Percentiles rank a stretch among this genome's conserved stretches.
phyloP scores from a whole-genome alignment of 2,797 vertebrate genomes.

The Phrynocephalus guinanensis region DNA sequence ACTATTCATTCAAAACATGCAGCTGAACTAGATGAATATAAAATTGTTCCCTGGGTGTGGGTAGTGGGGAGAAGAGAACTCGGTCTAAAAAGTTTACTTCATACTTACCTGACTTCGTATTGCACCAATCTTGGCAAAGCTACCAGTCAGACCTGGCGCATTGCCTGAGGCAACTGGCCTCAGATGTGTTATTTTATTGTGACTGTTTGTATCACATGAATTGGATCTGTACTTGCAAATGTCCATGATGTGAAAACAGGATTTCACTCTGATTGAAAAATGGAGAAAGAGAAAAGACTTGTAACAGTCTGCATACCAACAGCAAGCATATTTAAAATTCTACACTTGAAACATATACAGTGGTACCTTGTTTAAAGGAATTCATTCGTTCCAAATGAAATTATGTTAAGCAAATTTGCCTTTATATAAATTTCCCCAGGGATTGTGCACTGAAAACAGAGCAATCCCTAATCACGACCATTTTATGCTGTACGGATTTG shows the following conservation, averaged over 20 bases:
- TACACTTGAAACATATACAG: not conserved
- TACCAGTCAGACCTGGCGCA: constrained; percentile 85
- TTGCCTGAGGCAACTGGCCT: constrained; percentile 87
- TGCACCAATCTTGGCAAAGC: constrained; percentile 90
- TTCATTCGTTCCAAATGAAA: too few relatives aligned
- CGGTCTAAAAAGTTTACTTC: too few relatives aligned
- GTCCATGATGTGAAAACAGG: constrained; percentile 99
- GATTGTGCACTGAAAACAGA: too few relatives aligned
- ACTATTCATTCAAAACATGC: not conserved
- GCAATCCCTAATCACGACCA: too few relatives aligned
- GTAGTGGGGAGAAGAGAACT: not conserved
- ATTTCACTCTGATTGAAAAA: constrained; percentile 86
- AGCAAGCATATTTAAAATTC: not conserved
- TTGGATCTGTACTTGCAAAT: constrained; percentile 90
- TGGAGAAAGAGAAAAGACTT: not conserved
- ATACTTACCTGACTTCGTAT: constrained; percentile 91
- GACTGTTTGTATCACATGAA: constrained; percentile 85
- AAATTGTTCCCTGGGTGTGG: too few relatives aligned
- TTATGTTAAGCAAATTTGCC: too few relatives aligned
- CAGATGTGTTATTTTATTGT: constrained; percentile 90
- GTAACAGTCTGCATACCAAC: not conserved
- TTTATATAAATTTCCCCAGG: too few relatives aligned
- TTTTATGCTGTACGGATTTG: too few relatives aligned
- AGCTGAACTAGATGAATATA: not conserved
- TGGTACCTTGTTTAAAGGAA: too few relatives aligned